Base-by-base conservation (phyloP, 2,113 vertebrate genomes). In the Sminthopsis crassicaudata region DNA sequence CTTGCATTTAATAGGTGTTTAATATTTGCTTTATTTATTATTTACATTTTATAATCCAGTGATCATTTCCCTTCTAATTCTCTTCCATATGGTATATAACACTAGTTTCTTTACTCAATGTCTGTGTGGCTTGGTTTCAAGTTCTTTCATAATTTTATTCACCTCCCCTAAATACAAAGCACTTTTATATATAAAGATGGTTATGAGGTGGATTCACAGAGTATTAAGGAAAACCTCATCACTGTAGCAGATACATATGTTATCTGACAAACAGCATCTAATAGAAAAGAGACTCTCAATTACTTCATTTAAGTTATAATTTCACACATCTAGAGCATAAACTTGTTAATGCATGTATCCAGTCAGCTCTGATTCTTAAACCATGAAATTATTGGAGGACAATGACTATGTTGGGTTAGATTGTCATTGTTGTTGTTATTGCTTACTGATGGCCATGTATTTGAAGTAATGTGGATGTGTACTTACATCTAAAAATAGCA, bases 351-450 rank as follows among this genome's bases (percentile, higher is more conserved):
- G 91, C 36, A 3, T 0, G 19, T 54, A 3, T 91, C 52, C 50
- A 90, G 26, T 30, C 25, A 91, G 5, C 27, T 9, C 42, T 12
- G 76, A 57, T 88, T 94, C 90, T 97, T 55, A 53, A 89, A 95
- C 84, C 57, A 50, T 67, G 54, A 93, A 94, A 60, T 90, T 95
- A 94, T 95, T 96, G 90, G 93, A 94, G 95, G 48, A 96, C 94
- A 97, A 95, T 55, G 89, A 12, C 3, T 88, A 25, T 25, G 90
- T 27, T 1, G 89, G 93, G 1, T 7, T 30, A 90, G 51, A 52
- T 9, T 92, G 30, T 46, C 8, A 0, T 46, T n/a, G 36, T 51
- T 92, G 42, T 95, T 91, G 27, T 89, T 46, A 12, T 30, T 90
- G 30, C n/a, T n/a, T n/a, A 89, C 94, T 89, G 94, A 92, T 52